phyloP scores from a whole-genome alignment of 1,140 invertebrate genomes.

The Vanessa atalanta region DNA sequence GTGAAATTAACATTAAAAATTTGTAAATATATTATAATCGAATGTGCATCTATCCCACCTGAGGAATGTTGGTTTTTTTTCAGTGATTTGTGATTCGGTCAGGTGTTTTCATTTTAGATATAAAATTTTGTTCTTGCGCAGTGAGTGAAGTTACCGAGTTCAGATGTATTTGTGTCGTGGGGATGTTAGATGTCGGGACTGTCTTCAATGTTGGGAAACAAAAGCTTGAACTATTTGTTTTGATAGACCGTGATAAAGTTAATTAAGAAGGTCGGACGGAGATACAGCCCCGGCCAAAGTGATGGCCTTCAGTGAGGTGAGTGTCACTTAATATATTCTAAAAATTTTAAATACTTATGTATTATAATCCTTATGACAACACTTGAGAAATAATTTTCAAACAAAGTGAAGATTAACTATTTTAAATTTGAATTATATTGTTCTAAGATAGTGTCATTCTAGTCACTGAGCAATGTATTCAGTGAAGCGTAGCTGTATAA shows the following conservation, averaged over 20 bases:
- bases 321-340: conserved; percentile 33
- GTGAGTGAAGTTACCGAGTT: conserved; percentile 77
- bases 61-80: conserved; percentile 81
- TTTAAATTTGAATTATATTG: not conserved
- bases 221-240: conserved; percentile 81
- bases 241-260: conserved; percentile 78
- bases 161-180: conserved; percentile 79
- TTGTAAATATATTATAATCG: conserved; percentile 50
- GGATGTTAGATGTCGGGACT: conserved; percentile 79
- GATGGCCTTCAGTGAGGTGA: conserved; percentile 82
- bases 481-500: conserved; percentile 37
- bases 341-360: not conserved
- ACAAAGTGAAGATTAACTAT: not conserved
- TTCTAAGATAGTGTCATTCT: conserved; percentile 19
- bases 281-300: conserved; percentile 71
- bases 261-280: conserved; percentile 73
- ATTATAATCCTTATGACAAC: not conserved
- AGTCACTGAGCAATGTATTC: conserved; percentile 37
- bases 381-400: not conserved
- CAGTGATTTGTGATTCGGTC: conserved; percentile 81
- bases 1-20: conserved; percentile 53
- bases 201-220: conserved; percentile 80
- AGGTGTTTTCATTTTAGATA: conserved; percentile 80
- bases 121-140: conserved; percentile 81
- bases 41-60: conserved; percentile 79